Evolutionary conservation across 2,113 vertebrate species (phyloP).

Genomic region (Apodemus speciosus): DNA sequence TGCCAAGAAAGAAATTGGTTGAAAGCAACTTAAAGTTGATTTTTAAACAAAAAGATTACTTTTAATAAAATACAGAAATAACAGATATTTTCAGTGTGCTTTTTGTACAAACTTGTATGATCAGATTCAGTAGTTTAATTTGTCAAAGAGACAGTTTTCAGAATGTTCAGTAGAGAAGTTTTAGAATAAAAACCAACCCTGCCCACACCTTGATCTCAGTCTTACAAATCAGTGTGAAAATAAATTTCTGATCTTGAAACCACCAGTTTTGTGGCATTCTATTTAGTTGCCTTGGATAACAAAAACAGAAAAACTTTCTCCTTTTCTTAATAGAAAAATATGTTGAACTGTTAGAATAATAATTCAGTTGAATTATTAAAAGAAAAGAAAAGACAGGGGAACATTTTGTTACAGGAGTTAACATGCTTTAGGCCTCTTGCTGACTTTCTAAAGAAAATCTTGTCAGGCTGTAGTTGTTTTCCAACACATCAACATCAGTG

Average conservation of each 20-base stretch:
- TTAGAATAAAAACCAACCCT: neutral
- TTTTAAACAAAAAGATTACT: conserved; percentile 39
- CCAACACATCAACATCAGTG: neutral
- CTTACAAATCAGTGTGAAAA: neutral
- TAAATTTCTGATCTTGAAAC: neutral
- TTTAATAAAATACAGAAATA: conserved; percentile 20
- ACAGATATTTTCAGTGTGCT: neutral
- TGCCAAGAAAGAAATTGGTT: conserved; percentile 57
- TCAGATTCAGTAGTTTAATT: neutral
- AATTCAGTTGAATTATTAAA: neutral
- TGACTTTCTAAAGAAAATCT: neutral
- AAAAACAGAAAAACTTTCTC: neutral
- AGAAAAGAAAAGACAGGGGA: neutral
- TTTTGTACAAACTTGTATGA: neutral
- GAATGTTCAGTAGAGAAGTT: neutral
- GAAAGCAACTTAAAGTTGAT: conserved; percentile 11
- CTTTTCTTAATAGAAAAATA: neutral
- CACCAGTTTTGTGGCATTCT: neutral
- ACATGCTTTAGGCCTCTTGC: neutral
- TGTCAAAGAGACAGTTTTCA: neutral
- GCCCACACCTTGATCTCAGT: too few species aligned
- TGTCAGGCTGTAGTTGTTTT: neutral
- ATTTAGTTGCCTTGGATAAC: neutral
- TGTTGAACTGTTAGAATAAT: neutral
- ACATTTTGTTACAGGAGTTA: neutral